These are phyloP conservation scores for Trachelus troglodyta DNA, from an alignment of 2,888 invertebrate genomes.

Conservation along the genomic window DNA sequence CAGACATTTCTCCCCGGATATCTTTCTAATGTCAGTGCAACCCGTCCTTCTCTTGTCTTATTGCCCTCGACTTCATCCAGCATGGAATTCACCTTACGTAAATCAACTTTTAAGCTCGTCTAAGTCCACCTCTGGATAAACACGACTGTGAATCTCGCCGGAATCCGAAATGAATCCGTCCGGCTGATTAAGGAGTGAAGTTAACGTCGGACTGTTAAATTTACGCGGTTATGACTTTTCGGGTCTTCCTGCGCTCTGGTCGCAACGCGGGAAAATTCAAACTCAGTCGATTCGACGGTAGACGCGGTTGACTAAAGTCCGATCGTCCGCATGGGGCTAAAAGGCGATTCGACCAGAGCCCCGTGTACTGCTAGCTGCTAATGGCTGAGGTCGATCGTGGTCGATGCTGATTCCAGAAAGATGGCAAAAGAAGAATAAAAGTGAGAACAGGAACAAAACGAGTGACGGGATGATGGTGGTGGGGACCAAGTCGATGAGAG, in stretches of 20 bases:
- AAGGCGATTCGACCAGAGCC: background rate
- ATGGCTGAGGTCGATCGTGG: background rate
- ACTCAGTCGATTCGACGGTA: background rate
- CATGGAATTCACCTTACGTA: background rate
- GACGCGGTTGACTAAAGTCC: no score
- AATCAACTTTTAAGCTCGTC: conserved; percentile 11
- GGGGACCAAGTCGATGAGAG: no score
- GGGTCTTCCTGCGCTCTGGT: background rate
- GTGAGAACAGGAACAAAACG: background rate
- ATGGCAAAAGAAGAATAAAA: background rate
- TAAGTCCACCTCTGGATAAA: background rate
- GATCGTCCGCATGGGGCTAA: background rate
- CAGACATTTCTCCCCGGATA: background rate
- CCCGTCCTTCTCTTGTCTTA: background rate
- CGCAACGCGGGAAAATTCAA: background rate
- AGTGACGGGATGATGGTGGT: background rate
- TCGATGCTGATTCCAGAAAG: background rate
- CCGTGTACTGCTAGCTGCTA: background rate
- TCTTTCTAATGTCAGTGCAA: background rate
- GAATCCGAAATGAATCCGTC: conserved; percentile 15
- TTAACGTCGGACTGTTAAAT: conserved; percentile 5
- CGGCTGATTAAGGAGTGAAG: conserved; percentile 9
- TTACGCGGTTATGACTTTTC: background rate
- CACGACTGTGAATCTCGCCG: background rate
- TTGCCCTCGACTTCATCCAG: background rate